phyloP scores from a whole-genome alignment of 2,113 vertebrate species.

The Rhinichthys klamathensis region DNA sequence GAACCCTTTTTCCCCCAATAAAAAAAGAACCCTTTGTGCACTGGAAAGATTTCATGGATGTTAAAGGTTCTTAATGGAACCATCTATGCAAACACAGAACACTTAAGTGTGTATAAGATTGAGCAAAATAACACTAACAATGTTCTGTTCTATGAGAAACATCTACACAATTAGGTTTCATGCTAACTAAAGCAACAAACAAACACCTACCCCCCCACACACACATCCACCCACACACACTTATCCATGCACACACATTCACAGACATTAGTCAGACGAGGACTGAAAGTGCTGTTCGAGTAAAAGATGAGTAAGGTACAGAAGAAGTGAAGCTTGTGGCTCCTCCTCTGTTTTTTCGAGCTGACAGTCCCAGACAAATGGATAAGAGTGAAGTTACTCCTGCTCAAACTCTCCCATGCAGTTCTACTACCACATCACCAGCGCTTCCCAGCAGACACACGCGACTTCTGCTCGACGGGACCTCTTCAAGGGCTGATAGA shows the following conservation, averaged over 20 bases:
- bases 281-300: slow-evolving; percentile 61
- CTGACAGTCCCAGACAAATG: slow-evolving; percentile 79
- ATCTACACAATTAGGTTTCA: neutral
- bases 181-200: neutral
- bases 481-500: neutral
- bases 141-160: neutral
- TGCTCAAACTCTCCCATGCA: slow-evolving; percentile 65
- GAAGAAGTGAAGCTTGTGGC: slow-evolving; percentile 70
- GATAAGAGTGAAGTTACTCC: slow-evolving; percentile 78
- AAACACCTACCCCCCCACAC: neutral
- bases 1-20: neutral
- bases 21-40: neutral
- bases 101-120: neutral
- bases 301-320: slow-evolving; percentile 65
- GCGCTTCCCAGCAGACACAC: slow-evolving; percentile 4
- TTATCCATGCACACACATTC: slow-evolving; percentile 35
- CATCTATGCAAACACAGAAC: neutral
- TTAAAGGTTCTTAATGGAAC: neutral
- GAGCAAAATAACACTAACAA: no score
- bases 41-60: neutral
- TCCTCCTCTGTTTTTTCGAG: slow-evolving; percentile 94
- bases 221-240: neutral
- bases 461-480: neutral
- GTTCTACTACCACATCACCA: neutral
- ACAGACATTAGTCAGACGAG: slow-evolving; percentile 61